Evolutionary conservation across 2,113 vertebrate species (phyloP).

Genomic region (Morphnarchus princeps): DNA sequence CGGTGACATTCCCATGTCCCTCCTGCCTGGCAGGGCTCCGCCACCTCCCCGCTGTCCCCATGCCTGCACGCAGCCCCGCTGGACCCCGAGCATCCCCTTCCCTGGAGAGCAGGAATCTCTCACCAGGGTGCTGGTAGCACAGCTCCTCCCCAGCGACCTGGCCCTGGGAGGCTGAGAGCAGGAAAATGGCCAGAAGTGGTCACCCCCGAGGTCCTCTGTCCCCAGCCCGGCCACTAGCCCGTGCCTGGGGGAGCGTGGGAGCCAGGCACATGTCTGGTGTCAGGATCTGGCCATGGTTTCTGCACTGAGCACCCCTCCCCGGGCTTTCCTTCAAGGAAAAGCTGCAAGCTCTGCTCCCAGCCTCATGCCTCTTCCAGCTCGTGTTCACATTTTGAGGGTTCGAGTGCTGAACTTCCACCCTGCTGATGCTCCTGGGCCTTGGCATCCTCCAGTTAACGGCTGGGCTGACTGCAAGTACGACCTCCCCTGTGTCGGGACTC

Average conservation of each 20-base stretch:
- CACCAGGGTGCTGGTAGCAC: not conserved
- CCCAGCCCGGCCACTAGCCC: not conserved
- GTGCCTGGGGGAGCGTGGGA: fast-evolving
- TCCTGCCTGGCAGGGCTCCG: fast-evolving
- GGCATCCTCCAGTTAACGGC: not conserved
- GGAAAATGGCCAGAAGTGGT: not conserved
- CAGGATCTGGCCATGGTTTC: not conserved
- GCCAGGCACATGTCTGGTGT: not conserved
- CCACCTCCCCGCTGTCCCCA: fast-evolving
- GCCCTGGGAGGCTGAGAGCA: not conserved
- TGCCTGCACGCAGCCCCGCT: fast-evolving
- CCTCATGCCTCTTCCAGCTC: not conserved
- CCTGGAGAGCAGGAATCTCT: not conserved
- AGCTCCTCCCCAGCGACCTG: not conserved
- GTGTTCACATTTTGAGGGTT: fast-evolving
- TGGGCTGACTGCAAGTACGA: not conserved
- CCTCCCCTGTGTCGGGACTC: fast-evolving
- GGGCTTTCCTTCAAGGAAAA: not conserved
- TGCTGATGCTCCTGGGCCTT: not conserved
- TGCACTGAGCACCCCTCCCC: not conserved
- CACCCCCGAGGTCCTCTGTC: not conserved
- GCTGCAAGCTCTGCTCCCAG: not conserved
- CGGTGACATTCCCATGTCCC: not conserved
- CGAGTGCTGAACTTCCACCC: not conserved
- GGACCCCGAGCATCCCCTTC: not conserved